These are phyloP conservation scores for Sturnira hondurensis DNA, from an alignment of 2,113 vertebrate genomes.

Conservation along the genomic window DNA sequence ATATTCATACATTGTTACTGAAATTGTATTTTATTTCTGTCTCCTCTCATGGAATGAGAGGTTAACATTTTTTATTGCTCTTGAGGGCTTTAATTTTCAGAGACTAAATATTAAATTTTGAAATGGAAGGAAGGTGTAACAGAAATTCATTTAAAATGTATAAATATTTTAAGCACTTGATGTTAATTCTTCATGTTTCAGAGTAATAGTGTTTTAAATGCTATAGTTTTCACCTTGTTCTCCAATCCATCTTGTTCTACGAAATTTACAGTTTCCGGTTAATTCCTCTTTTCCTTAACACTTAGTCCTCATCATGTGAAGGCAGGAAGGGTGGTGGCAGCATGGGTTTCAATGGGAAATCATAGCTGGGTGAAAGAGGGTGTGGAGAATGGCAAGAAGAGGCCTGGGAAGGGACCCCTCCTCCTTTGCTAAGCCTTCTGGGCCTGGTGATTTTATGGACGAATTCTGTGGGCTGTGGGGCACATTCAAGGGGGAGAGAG, in stretches of 20 bases:
- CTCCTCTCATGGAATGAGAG: neutral
- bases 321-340: neutral
- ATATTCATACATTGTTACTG: neutral
- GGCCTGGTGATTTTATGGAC: neutral
- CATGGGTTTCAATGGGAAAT: neutral
- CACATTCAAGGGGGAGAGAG: neutral
- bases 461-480: neutral
- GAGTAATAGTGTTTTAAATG: neutral
- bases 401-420: neutral
- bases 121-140: neutral
- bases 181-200: neutral
- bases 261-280: neutral
- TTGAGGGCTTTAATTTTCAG: neutral
- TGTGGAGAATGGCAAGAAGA: neutral
- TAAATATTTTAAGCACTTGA: slow-evolving; percentile 17
- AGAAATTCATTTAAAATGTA: neutral
- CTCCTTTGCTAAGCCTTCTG: neutral
- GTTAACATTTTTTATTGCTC: neutral
- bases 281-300: neutral
- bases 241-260: neutral
- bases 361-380: neutral
- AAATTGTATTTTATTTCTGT: neutral
- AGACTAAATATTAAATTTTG: neutral
- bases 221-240: neutral
- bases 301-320: neutral